Conservation (phyloP, 2,888 invertebrate genomes). For the Stenurella melanura region DNA sequence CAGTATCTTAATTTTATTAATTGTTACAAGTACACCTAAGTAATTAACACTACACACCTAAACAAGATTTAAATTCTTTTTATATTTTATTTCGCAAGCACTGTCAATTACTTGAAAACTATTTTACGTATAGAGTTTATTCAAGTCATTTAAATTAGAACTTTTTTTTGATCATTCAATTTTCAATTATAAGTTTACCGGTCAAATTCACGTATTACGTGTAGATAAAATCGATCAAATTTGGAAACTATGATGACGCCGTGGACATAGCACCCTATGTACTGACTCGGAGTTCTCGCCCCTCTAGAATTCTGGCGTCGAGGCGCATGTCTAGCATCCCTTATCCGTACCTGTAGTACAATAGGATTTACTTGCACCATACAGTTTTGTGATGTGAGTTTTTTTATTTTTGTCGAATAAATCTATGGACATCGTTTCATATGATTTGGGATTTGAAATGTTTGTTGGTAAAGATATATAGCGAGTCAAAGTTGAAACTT, state of each 20-base stretch:
- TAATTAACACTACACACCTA: neutral
- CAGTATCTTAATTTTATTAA: neutral
- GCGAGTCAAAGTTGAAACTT: constrained; percentile 10
- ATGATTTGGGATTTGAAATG: constrained; percentile 13
- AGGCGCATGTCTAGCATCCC: constrained; percentile 63
- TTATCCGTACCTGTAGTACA: constrained; percentile 62
- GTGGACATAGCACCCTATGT: constrained; percentile 67
- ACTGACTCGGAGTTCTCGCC: constrained; percentile 68
- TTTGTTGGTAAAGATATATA: constrained; percentile 12
- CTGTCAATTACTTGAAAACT: neutral
- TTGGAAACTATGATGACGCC: constrained; percentile 63
- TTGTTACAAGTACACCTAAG: neutral
- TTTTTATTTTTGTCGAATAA: constrained; percentile 21
- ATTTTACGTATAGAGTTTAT: neutral
- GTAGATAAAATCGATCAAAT: constrained; percentile 61
- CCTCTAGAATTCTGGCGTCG: constrained; percentile 64
- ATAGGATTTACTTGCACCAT: constrained; percentile 32
- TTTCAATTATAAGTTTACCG: constrained; percentile 12
- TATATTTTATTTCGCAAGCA: neutral
- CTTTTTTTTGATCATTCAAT: neutral
- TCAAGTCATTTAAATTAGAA: neutral
- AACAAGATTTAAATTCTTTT: constrained; percentile 2
- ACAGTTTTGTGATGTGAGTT: constrained; percentile 22
- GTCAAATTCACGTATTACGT: constrained; percentile 32
- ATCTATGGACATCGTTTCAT: neutral